Percentiles rank a stretch among this genome's conserved stretches.
phyloP scores from a whole-genome alignment of 2,888 invertebrate genomes.

The Lottia gigantea region DNA sequence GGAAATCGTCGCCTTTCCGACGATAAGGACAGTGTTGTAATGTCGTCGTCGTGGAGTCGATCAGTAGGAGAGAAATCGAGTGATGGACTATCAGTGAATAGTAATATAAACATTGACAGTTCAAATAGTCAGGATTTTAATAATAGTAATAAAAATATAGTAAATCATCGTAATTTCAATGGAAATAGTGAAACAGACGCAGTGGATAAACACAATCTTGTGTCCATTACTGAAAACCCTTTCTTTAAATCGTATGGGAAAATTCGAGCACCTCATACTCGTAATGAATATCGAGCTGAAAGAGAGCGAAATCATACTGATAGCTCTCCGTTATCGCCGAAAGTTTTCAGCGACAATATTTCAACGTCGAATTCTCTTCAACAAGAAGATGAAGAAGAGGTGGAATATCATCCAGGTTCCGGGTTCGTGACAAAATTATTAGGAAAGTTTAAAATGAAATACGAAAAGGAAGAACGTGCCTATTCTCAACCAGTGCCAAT shows the following conservation, averaged over 20 bases:
- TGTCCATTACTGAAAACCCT: conserved; percentile 34
- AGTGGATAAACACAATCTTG: conserved; percentile 28
- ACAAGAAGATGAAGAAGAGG: conserved; percentile 35
- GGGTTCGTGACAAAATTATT: conserved; percentile 63
- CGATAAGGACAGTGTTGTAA: conserved; percentile 16
- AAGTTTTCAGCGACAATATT: conserved; percentile 9
- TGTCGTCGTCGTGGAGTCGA: conserved; percentile 24
- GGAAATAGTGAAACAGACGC: conserved; percentile 8
- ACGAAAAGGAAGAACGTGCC: conserved; percentile 26
- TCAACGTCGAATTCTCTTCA: not conserved
- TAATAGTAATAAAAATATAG: not conserved
- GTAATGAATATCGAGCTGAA: not conserved
- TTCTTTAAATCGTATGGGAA: conserved; percentile 37
- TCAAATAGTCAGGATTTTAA: conserved; percentile 13
- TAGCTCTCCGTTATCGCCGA: not conserved
- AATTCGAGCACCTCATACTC: not conserved
- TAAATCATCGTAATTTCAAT: not conserved
- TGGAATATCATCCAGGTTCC: conserved; percentile 59
- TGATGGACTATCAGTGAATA: conserved; percentile 19
- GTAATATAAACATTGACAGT: not conserved
- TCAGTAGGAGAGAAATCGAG: conserved; percentile 19
- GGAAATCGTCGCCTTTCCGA: not conserved
- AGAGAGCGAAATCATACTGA: not conserved
- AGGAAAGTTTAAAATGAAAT: conserved; percentile 46
- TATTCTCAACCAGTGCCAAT: conserved; percentile 27